A percentile compares a stretch with the other conserved stretches of the same genome.
phyloP scores from a whole-genome alignment of 2,113 vertebrate genomes.

The Trichechus manatus region DNA sequence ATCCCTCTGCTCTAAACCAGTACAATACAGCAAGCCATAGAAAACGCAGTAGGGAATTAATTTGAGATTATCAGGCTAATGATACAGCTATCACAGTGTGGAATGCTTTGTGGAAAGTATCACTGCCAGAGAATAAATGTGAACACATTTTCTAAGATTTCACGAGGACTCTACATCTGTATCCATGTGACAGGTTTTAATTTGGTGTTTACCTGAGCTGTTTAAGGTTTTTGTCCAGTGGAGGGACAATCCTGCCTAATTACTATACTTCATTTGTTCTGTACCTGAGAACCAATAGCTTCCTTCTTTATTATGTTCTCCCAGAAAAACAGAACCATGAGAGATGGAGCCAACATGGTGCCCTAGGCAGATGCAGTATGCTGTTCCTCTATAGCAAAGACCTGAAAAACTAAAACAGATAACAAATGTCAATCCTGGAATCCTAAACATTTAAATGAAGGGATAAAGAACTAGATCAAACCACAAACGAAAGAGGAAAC shows the following conservation, averaged over 20 bases:
- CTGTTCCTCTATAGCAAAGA: too few species aligned
- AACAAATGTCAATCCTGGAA: too few species aligned
- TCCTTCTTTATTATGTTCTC: constrained; percentile 69
- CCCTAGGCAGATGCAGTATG: too few species aligned
- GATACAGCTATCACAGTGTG: constrained; percentile 20
- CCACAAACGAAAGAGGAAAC: too few species aligned
- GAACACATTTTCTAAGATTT: constrained; percentile 43
- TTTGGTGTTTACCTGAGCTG: constrained; percentile 56
- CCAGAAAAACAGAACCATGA: constrained; percentile 76
- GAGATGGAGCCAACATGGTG: too few species aligned
- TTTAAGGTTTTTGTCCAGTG: constrained; percentile 57
- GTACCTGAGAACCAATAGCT: constrained; percentile 27
- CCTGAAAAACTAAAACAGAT: too few species aligned
- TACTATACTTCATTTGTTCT: constrained; percentile 43
- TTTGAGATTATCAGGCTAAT: constrained; percentile 70
- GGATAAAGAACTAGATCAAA: too few species aligned
- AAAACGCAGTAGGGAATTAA: constrained; percentile 36
- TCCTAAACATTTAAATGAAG: too few species aligned
- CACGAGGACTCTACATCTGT: background rate
- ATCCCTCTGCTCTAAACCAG: constrained; percentile 38
- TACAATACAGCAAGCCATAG: background rate
- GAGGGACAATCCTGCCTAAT: constrained; percentile 57
- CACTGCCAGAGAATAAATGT: constrained; percentile 39
- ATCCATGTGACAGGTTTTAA: constrained; percentile 37
- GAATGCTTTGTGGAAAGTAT: constrained; percentile 23